These are phyloP conservation scores for Trichoplax adhaerens DNA, from an alignment of 37 sponge, comb jelly and placozoan genomes.

Conservation along the genomic window DNA sequence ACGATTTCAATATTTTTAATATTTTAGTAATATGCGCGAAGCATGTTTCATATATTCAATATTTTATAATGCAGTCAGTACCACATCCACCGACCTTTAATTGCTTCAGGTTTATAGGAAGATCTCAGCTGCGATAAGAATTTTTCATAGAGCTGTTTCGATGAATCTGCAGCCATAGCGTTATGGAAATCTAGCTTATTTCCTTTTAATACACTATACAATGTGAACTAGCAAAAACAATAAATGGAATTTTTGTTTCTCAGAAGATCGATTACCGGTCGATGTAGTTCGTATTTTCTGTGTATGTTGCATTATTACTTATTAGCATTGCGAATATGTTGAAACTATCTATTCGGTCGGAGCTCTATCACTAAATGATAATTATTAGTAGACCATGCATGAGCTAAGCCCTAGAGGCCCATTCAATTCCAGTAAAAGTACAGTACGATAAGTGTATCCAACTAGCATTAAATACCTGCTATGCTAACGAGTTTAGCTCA, in stretches of 20 bases:
- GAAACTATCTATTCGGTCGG: too few relatives aligned
- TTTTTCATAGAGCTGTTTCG: slow-evolving; percentile 56
- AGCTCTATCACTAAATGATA: too few relatives aligned
- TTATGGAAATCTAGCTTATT: slow-evolving; percentile 97
- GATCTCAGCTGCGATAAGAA: slow-evolving; percentile 43
- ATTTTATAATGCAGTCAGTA: not conserved
- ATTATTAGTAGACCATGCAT: too few relatives aligned
- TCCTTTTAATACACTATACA: slow-evolving; percentile 87
- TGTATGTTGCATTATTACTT: not conserved
- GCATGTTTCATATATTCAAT: not conserved
- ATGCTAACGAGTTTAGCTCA: too few relatives aligned
- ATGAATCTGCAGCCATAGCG: slow-evolving; percentile 58
- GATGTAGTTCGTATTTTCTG: too few relatives aligned
- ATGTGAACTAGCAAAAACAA: slow-evolving; percentile 59
- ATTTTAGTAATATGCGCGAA: not conserved
- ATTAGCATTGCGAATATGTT: too few relatives aligned
- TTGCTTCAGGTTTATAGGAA: slow-evolving; percentile 31
- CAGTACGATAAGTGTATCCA: too few relatives aligned
- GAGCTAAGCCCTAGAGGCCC: too few relatives aligned
- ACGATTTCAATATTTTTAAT: not conserved
- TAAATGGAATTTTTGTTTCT: not conserved
- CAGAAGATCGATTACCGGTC: not conserved
- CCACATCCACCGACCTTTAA: slow-evolving; percentile 40
- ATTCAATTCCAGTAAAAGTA: too few relatives aligned
- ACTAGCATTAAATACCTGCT: too few relatives aligned